Conservation (phyloP, 2,113 vertebrate genomes). For the Lipophrys pholis region DNA sequence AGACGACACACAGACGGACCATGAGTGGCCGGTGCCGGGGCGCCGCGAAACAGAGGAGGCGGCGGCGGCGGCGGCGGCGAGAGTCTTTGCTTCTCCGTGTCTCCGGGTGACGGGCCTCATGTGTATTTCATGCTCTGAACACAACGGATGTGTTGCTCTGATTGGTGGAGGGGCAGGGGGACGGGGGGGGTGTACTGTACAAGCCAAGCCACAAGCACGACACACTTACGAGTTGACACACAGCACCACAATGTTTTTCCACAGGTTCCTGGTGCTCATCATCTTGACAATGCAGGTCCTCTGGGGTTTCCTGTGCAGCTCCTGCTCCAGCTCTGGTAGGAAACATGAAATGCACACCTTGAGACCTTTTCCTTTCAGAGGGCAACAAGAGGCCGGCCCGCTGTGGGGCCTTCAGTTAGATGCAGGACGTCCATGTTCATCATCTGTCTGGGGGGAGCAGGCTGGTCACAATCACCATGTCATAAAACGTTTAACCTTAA, state of each 20-base stretch:
- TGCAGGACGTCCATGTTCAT: no score
- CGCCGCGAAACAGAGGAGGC: no score
- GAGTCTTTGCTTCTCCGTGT: constrained; percentile 16
- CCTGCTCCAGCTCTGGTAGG: constrained; percentile 91
- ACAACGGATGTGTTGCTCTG: no score
- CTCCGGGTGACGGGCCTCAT: constrained; percentile 26
- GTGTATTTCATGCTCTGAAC: constrained; percentile 47
- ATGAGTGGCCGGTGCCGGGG: neutral
- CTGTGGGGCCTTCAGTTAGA: constrained; percentile 26
- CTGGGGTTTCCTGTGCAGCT: constrained; percentile 89
- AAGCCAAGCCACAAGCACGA: constrained; percentile 4
- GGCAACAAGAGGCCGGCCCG: constrained; percentile 42
- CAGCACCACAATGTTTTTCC: constrained; percentile 98
- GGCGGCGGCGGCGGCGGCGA: no score
- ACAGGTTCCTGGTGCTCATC: constrained; percentile 95
- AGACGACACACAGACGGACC: constrained; percentile 6
- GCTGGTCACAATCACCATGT: no score
- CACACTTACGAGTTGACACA: constrained; percentile 98
- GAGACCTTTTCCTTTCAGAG: constrained; percentile 44
- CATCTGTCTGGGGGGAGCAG: no score
- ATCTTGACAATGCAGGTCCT: constrained; percentile 95
- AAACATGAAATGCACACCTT: constrained; percentile 61
- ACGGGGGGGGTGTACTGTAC: constrained; percentile 1
- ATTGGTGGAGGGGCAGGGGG: neutral
- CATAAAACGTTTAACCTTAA: no score